phyloP scores from a whole-genome alignment of 92 coral and sea anemone genomes.

The Zoanthus gigantus region DNA sequence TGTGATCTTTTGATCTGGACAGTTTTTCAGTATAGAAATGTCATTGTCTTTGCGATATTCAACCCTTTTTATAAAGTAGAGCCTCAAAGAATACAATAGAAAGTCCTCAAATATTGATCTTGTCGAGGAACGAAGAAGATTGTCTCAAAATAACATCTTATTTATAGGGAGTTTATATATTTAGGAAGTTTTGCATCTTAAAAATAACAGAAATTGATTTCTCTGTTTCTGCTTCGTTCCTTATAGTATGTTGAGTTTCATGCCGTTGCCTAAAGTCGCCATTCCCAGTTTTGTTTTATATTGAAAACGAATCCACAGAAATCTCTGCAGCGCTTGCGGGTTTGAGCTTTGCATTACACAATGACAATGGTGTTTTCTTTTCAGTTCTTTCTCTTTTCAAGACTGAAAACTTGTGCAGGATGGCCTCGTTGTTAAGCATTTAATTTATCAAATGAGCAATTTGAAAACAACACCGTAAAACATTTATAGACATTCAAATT shows the following conservation, averaged over 20 bases:
- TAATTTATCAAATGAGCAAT: background rate
- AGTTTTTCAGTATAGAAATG: background rate
- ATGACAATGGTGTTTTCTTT: background rate
- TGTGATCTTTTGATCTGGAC: slow-evolving; percentile 33
- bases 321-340: background rate
- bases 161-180: background rate
- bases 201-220: background rate
- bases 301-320: background rate
- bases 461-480: background rate
- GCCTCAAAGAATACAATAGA: background rate
- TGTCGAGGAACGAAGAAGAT: slow-evolving; percentile 18
- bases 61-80: background rate
- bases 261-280: background rate
- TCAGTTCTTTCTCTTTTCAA: background rate
- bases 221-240: background rate
- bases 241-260: background rate
- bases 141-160: background rate
- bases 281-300: no score
- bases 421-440: no score
- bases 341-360: background rate
- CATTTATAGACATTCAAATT: background rate
- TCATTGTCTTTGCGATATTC: background rate
- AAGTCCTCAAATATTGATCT: slow-evolving; percentile 3
- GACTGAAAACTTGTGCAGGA: background rate
- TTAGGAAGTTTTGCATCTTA: slow-evolving; percentile 9